These are phyloP conservation scores for Cercopithecus diana DNA, from an alignment of 2,797 vertebrate genomes.

Conservation along the genomic window DNA sequence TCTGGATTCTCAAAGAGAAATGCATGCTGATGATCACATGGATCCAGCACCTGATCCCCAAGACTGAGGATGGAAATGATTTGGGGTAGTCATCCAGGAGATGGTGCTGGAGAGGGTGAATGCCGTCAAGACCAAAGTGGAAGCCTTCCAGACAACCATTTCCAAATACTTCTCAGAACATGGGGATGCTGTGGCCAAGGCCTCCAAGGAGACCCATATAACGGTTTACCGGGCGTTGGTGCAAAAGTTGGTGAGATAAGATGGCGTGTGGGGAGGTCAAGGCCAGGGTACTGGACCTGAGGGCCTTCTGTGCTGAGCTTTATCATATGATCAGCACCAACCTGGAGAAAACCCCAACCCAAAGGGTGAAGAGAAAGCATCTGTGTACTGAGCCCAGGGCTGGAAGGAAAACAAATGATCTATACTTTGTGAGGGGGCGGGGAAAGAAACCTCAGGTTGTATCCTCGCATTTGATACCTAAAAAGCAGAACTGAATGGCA, in stretches of 20 bases:
- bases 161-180: slow-evolving; percentile 87
- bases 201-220: slow-evolving; percentile 93
- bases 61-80: slow-evolving; percentile 96
- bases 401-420: not conserved
- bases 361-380: not conserved
- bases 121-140: slow-evolving; percentile 92
- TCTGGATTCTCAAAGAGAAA: slow-evolving; percentile 89
- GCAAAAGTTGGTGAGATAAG: slow-evolving; percentile 88
- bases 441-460: not conserved
- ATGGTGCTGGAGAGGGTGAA: slow-evolving; percentile 92
- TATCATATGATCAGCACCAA: not conserved
- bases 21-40: slow-evolving; percentile 88
- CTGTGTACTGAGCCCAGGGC: not conserved
- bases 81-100: slow-evolving; percentile 93
- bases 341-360: not conserved
- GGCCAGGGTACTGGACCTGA: slow-evolving; percentile 88
- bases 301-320: slow-evolving; percentile 89
- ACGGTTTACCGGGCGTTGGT: slow-evolving; percentile 94
- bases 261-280: slow-evolving; percentile 87
- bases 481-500: not conserved
- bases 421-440: not conserved
- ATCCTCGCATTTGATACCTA: not conserved
- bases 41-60: slow-evolving; percentile 91
- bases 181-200: slow-evolving; percentile 90
- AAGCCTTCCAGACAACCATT: slow-evolving; percentile 91